A percentile compares a stretch with the other conserved stretches of the same genome.
Conservation (phyloP, 2,888 invertebrate genomes). For the Alsophila aescularia region DNA sequence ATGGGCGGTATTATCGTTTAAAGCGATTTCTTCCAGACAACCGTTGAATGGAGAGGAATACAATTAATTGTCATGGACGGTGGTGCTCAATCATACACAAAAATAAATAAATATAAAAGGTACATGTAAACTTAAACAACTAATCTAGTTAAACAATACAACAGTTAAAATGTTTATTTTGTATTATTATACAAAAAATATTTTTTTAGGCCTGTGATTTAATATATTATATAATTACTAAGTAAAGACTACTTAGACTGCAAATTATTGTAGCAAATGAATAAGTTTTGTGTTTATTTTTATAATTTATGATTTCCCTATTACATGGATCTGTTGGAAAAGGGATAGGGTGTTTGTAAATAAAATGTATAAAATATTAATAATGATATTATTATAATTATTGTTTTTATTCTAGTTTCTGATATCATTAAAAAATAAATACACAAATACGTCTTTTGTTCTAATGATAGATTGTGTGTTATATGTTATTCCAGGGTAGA, state of each 20-base stretch:
- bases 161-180: too few species aligned
- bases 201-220: background rate
- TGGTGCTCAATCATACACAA: too few species aligned
- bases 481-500: too few species aligned
- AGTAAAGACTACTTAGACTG: slow-evolving; percentile 1
- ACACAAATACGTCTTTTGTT: slow-evolving; percentile 3
- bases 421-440: slow-evolving; percentile 26
- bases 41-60: too few species aligned
- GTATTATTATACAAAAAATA: too few species aligned
- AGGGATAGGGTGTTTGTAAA: slow-evolving; percentile 55
- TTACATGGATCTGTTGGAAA: slow-evolving; percentile 47
- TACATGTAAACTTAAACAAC: too few species aligned
- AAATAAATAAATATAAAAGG: too few species aligned
- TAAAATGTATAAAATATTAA: slow-evolving; percentile 43
- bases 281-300: slow-evolving; percentile 29
- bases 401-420: slow-evolving; percentile 35
- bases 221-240: background rate
- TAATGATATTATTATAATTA: slow-evolving; percentile 35
- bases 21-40: too few species aligned
- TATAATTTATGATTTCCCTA: slow-evolving; percentile 22
- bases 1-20: too few species aligned
- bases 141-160: too few species aligned
- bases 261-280: slow-evolving; percentile 15
- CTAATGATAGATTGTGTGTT: too few species aligned
- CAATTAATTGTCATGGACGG: too few species aligned